A percentile compares a stretch with the other conserved stretches of the same genome.
phyloP scores from a whole-genome alignment of 2,797 vertebrate species.

The Oophaga sylvatica region DNA sequence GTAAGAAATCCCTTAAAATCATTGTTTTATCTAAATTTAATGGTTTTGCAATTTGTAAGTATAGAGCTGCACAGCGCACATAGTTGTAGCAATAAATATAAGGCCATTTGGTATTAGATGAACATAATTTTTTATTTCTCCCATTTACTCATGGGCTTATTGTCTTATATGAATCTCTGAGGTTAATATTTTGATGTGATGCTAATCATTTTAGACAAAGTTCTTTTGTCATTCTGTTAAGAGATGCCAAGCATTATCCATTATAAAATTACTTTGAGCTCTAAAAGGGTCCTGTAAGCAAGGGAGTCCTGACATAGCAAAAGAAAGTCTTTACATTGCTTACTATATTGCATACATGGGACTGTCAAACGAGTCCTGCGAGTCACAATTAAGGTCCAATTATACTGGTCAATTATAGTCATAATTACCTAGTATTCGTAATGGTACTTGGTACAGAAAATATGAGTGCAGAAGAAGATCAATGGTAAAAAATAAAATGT shows the following conservation, averaged over 20 bases:
- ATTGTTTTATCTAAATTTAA: conserved; percentile 19
- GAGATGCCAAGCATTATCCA: not conserved
- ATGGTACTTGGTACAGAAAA: not conserved
- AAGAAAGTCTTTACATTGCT: not conserved
- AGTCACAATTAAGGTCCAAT: not conserved
- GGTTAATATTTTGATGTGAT: not conserved
- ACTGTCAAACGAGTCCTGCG: not conserved
- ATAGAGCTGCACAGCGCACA: not conserved
- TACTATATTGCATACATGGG: not conserved
- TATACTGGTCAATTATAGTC: not conserved
- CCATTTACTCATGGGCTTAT: not conserved
- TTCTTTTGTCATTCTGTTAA: not conserved
- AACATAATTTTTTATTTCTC: not conserved
- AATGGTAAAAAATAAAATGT: too few relatives aligned
- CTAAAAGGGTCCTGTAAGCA: not conserved
- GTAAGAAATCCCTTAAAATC: conserved; percentile 5
- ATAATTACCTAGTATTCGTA: not conserved
- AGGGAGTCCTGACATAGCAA: not conserved
- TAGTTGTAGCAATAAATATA: not conserved
- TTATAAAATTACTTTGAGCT: not conserved
- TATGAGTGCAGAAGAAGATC: too few relatives aligned
- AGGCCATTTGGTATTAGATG: not conserved
- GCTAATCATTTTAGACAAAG: not conserved
- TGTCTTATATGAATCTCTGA: not conserved
- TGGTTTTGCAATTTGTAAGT: not conserved